phyloP scores from a whole-genome alignment of 1,140 invertebrate genomes.

The Papilio glaucus region DNA sequence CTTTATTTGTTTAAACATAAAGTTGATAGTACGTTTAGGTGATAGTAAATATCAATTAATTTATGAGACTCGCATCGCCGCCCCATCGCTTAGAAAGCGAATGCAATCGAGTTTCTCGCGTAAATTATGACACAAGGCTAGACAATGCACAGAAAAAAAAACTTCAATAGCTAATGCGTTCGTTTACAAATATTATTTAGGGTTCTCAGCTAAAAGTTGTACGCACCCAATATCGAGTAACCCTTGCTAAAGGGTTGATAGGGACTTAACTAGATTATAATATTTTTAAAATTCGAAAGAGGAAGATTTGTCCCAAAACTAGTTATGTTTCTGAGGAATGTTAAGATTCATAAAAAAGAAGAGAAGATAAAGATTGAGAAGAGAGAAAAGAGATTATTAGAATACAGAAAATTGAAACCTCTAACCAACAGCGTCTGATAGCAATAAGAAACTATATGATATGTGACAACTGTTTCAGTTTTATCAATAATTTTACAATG shows the following conservation, averaged over 20 bases:
- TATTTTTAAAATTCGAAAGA: no score
- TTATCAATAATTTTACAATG: no score
- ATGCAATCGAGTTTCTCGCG: conserved; percentile 71
- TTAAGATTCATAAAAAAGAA: no score
- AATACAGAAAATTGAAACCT: no score
- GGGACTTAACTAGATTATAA: background rate
- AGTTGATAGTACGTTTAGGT: background rate
- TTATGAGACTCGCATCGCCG: conserved; percentile 60
- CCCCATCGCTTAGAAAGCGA: conserved; percentile 74
- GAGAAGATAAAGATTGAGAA: no score
- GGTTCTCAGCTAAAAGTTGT: conserved; percentile 74
- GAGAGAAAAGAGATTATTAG: no score
- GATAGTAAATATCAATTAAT: conserved; percentile 17
- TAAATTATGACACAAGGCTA: conserved; percentile 80
- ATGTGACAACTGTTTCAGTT: no score
- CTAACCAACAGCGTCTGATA: no score
- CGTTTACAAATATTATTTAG: conserved; percentile 81
- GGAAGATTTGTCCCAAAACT: no score
- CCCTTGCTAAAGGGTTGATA: conserved; percentile 59
- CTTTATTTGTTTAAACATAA: conserved; percentile 6
- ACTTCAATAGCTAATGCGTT: conserved; percentile 79
- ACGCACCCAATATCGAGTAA: conserved; percentile 70
- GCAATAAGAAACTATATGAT: no score
- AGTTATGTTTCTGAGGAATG: no score
- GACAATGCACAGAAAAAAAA: conserved; percentile 75